Base-by-base conservation (phyloP, 2,113 vertebrate species). In the Bubo scandiacus region DNA sequence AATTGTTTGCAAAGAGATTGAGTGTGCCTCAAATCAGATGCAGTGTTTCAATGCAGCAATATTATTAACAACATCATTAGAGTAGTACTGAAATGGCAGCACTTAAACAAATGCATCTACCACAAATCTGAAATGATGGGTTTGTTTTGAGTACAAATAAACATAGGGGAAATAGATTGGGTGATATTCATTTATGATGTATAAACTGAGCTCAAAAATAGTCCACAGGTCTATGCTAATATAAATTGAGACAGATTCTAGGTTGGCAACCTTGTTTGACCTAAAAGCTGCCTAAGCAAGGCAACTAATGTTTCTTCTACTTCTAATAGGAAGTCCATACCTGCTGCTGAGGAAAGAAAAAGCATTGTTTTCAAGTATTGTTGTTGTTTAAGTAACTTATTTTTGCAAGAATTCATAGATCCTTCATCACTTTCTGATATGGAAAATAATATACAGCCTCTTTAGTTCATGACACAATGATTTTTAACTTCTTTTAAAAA, bases 61-160 rank as follows among this genome's bases (percentile, higher is more conserved):
- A n/a, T 86, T 88, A 79, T 84, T 81, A 93, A 87, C 47, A 66
- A 20, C 15, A 43, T 78, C 1, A 1, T 88, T 88, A 87, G 40
- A 49, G 40, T 52, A 79, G 42, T 40, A 52, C 84, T 72, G 88
- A 97, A 95, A 96, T 85, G 86, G 58, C 51, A 94, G 82, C 71
- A 70, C 82, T 95, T 90, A 81, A 85, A 94, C 40, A 86, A 92
- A 92, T 63, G 47, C 55, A 90, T 73, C 72, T 61, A 51, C 55
- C 63, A 51, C 82, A 88, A 74, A 89, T 83, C 77, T 92, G 85
- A 93, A 93, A 74, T 79, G 42, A 92, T 62, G 85, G 42, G 36
- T 81, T 94, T 94, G 65, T 93, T 95, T 57, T 94, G 81, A 95
- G 66, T 91, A 61, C 77, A 89, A 72, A 91, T 67, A 95, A 81